Base-by-base conservation (phyloP, 2,888 invertebrate species). In the Nephrotoma flavescens region DNA sequence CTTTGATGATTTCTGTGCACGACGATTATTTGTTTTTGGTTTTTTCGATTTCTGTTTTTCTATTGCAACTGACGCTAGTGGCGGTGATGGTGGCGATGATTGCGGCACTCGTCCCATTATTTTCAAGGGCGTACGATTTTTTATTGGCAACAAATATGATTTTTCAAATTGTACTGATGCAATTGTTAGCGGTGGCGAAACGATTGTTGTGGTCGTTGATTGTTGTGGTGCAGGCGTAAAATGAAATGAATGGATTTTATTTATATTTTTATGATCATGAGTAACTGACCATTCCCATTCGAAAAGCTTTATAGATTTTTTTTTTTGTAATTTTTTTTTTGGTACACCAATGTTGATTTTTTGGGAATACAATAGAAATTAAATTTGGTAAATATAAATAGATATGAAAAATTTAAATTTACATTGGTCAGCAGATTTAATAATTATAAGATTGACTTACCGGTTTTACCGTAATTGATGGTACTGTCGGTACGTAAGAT, bases 261-360 rank as follows among this genome's bases (percentile, higher is more conserved):
- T 71, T 15, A 52, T 15, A 52, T 52, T 52, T 15, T 15, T 52
- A 4, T 52, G 52, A 31, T 71, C 71, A 89, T 89, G 89, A 88
- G 87, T 89, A 86, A 89, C 88, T 83, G 89, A 89, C 89, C 89
- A 89, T 88, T 89, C 89, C 89, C 89, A 89, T 88, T 88, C 87
- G 88, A 89, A 87, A 87, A 88, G 88, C 89, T 89, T 88, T 71
- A 86, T 85, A 85, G 31, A 86, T 88, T 83, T 6, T 83, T 19
- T 2, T 19, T 11, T 19, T 31, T 86, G 6, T 86, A 15, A 4
- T 2, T 41, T 86, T 85, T 45, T 31, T 86, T 86, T 45, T 31
- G 47, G 19, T 83, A 71, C 71, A 71, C 71, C 71, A 71, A 71
- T 71, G 71, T 71, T 71, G 71, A 71, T 19, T 71, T 83, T 86